Evolutionary conservation across 1,140 invertebrate genomes (phyloP).

Genomic region (Drosophila pruinosa): DNA sequence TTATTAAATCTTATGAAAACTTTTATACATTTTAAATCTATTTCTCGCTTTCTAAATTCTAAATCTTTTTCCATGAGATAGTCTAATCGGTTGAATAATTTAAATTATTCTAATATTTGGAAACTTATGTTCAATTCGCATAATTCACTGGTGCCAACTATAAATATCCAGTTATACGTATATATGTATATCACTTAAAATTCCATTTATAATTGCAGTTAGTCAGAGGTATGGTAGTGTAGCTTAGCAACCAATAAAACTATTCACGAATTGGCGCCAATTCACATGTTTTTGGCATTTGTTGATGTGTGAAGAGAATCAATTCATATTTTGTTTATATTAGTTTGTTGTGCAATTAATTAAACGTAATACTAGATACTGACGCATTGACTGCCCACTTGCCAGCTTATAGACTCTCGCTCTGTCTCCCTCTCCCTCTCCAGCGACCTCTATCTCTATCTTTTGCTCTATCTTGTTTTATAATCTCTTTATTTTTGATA

Average conservation of each 20-base stretch:
- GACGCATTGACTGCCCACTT: slow-evolving; percentile 28
- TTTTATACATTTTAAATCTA: no score
- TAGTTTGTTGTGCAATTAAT: slow-evolving; percentile 41
- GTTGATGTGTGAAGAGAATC: not conserved
- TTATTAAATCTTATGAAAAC: no score
- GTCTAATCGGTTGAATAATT: no score
- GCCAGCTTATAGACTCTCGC: not conserved
- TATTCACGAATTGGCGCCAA: slow-evolving; percentile 27
- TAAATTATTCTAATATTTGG: no score
- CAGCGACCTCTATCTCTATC: no score
- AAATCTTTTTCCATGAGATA: no score
- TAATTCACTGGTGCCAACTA: no score
- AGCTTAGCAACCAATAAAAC: not conserved
- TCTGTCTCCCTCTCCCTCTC: not conserved
- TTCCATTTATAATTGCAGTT: not conserved
- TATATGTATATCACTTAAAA: slow-evolving; percentile 1
- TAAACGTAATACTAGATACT: slow-evolving; percentile 28
- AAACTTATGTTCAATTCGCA: no score
- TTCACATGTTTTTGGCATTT: not conserved
- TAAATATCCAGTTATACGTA: slow-evolving; percentile 14
- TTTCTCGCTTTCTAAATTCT: no score
- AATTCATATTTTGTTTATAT: slow-evolving; percentile 37
- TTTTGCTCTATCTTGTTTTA: not conserved
- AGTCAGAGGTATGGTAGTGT: not conserved
- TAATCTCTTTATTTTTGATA: slow-evolving; percentile 15